These are phyloP conservation scores for Pluvialis apricaria DNA, from an alignment of 2,113 vertebrate genomes.

Conservation along the genomic window DNA sequence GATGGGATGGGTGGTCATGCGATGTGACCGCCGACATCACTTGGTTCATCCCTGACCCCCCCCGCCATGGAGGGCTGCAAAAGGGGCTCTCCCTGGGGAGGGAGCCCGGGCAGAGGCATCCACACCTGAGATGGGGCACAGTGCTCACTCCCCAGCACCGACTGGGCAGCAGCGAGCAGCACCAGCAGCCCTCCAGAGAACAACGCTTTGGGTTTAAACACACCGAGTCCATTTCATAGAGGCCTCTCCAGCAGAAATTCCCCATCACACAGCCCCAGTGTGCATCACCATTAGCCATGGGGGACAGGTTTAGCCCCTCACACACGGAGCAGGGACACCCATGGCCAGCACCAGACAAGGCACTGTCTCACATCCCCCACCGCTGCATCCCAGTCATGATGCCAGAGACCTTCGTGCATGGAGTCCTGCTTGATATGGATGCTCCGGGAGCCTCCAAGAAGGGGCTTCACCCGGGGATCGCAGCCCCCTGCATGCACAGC, in stretches of 20 bases:
- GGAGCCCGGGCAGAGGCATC: neutral
- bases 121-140: fast-evolving
- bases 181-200: neutral
- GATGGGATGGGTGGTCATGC: fast-evolving
- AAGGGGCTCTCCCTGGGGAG: neutral
- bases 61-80: fast-evolving
- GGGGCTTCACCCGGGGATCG: neutral
- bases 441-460: neutral
- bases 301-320: neutral
- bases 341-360: neutral
- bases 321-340: neutral
- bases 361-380: neutral
- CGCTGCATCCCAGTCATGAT: fast-evolving
- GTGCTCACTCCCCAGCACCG: neutral
- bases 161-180: neutral
- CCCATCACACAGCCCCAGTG: fast-evolving
- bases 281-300: fast-evolving
- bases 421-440: neutral
- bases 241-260: neutral
- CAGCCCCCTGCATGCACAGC: fast-evolving
- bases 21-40: fast-evolving
- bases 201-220: neutral
- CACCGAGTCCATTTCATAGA: neutral
- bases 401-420: neutral
- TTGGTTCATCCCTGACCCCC: neutral